Conservation (phyloP, 2,113 vertebrate species). For the Bos indicus region DNA sequence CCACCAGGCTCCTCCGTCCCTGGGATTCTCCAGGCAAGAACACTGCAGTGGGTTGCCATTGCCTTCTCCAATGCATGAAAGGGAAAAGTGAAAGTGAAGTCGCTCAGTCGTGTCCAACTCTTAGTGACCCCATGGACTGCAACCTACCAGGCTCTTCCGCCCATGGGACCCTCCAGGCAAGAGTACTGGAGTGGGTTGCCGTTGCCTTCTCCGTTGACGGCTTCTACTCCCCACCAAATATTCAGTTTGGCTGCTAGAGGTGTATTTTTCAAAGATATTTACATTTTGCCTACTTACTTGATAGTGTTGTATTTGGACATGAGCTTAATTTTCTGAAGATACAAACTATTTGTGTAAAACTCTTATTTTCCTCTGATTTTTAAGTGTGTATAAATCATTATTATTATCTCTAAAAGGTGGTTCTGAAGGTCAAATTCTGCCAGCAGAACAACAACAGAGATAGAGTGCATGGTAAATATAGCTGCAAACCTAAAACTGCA, state of each 20-base stretch:
- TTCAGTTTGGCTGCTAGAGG: neutral
- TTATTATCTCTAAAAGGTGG: neutral
- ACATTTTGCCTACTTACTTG: neutral
- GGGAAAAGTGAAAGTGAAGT: no score
- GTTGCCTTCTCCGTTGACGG: neutral
- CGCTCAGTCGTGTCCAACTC: no score
- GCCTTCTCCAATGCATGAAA: no score
- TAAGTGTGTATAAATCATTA: neutral
- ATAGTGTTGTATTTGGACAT: neutral
- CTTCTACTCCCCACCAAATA: neutral
- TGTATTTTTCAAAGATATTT: neutral
- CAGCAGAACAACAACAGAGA: neutral
- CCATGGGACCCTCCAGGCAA: no score
- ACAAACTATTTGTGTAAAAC: neutral
- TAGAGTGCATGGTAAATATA: no score
- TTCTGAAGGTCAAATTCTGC: neutral
- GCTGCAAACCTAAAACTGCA: neutral
- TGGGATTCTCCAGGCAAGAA: no score
- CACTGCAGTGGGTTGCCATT: no score
- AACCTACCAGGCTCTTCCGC: no score
- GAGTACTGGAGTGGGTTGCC: no score
- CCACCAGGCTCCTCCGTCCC: no score
- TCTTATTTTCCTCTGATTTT: neutral
- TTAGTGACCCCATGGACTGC: no score
- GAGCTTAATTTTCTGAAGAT: conserved; percentile 11